Conservation (phyloP, 2,888 invertebrate species). For the Meteorus colon region DNA sequence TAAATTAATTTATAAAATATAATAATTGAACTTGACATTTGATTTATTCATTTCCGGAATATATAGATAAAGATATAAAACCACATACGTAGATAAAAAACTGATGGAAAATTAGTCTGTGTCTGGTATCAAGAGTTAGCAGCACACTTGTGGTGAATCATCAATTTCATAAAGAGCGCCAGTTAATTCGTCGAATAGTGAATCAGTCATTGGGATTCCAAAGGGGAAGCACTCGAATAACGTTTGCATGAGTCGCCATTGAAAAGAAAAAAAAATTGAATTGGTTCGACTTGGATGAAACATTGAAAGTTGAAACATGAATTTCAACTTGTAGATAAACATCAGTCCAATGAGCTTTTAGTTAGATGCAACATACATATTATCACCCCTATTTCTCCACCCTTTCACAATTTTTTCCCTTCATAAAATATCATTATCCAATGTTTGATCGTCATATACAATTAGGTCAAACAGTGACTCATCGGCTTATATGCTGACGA, state of each 20-base stretch:
- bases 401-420: neutral
- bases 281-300: neutral
- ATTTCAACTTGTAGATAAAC: neutral
- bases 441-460: no score
- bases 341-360: neutral
- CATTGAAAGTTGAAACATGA: neutral
- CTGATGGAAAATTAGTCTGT: neutral
- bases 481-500: neutral
- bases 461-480: no score
- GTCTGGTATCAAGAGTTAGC: slow-evolving; percentile 17
- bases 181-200: slow-evolving; percentile 6
- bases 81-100: neutral
- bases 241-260: neutral
- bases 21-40: neutral
- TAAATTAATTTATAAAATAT: neutral
- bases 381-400: neutral
- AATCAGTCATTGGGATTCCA: slow-evolving; percentile 15
- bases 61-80: neutral
- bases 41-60: neutral
- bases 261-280: neutral
- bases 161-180: slow-evolving; percentile 13
- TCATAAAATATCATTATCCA: neutral
- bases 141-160: neutral
- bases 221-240: slow-evolving; percentile 15
- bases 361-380: neutral